Percentiles rank a stretch among this genome's conserved stretches.
phyloP scores from a whole-genome alignment of 2,888 invertebrate genomes.

The Nudaria mundana region DNA sequence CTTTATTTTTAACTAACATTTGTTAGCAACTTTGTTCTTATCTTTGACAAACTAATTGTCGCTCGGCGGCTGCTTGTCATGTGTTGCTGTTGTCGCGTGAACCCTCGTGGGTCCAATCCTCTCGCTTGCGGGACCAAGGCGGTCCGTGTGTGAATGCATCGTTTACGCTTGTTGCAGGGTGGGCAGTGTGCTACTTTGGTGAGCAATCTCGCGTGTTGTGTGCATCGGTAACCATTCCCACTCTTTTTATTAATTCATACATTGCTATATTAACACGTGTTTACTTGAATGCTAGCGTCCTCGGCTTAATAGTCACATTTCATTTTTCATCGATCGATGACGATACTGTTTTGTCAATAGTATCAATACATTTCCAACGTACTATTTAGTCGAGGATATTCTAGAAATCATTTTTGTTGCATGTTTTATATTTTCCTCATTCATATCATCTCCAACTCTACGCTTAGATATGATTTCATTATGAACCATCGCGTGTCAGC shows the following conservation, averaged over 20 bases:
- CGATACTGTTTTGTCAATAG: neutral
- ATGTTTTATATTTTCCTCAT: conserved; percentile 60
- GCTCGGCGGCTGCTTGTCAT: conserved; percentile 14
- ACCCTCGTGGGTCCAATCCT: conserved; percentile 17
- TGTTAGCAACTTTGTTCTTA: no score
- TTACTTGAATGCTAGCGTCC: conserved; percentile 57
- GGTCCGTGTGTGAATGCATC: conserved; percentile 64
- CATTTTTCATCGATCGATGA: conserved; percentile 4
- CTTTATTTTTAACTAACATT: no score
- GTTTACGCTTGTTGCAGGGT: conserved; percentile 86
- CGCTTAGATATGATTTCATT: conserved; percentile 19
- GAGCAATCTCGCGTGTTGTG: conserved; percentile 97
- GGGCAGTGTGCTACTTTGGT: conserved; percentile 96
- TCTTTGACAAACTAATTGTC: no score
- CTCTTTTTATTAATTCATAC: conserved; percentile 84
- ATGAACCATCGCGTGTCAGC: conserved; percentile 9
- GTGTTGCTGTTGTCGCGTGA: conserved; percentile 16
- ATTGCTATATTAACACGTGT: conserved; percentile 71
- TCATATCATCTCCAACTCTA: conserved; percentile 27
- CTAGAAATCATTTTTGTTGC: conserved; percentile 61
- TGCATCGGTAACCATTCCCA: conserved; percentile 95
- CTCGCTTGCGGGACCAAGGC: conserved; percentile 20
- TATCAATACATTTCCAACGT: no score
- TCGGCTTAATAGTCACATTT: conserved; percentile 42
- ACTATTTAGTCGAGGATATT: conserved; percentile 56